Percentiles rank a stretch among this genome's conserved stretches.
phyloP scores from a whole-genome alignment of 2,797 vertebrate genomes.

The Novumbra hubbsi region DNA sequence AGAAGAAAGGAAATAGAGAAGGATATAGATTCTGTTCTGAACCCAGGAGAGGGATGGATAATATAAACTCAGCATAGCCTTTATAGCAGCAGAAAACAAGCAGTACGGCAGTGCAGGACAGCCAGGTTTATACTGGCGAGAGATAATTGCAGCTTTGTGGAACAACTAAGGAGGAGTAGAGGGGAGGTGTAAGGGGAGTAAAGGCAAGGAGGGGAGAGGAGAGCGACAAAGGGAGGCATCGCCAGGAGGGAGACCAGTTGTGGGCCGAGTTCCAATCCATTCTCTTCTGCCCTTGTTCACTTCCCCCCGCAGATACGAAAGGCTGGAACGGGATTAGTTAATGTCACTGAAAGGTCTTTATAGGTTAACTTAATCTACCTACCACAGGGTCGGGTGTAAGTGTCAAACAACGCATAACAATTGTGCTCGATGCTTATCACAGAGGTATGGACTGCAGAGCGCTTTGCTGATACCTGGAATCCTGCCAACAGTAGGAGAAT shows the following conservation, averaged over 20 bases:
- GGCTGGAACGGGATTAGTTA: conserved; percentile 34
- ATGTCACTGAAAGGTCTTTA: conserved; percentile 25
- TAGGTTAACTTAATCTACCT: conserved; percentile 48
- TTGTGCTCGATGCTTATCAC: background rate
- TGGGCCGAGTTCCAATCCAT: too few species aligned
- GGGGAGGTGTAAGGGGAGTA: too few species aligned
- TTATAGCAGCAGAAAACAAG: too few species aligned
- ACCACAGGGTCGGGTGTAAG: conserved; percentile 35
- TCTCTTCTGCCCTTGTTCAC: background rate
- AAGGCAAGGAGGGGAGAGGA: background rate
- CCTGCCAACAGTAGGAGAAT: conserved; percentile 49
- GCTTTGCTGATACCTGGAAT: conserved; percentile 36
- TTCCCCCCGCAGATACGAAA: background rate
- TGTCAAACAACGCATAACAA: background rate
- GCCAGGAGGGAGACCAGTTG: too few species aligned
- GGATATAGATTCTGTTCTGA: background rate
- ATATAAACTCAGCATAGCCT: background rate
- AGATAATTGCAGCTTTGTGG: background rate
- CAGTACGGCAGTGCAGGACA: background rate
- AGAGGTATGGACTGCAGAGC: background rate
- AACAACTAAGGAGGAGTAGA: background rate
- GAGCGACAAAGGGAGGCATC: background rate
- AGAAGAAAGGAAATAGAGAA: background rate
- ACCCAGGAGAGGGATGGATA: background rate
- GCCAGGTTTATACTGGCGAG: background rate